Conservation (phyloP, 2,888 invertebrate species). For the Bellardia bayeri region DNA sequence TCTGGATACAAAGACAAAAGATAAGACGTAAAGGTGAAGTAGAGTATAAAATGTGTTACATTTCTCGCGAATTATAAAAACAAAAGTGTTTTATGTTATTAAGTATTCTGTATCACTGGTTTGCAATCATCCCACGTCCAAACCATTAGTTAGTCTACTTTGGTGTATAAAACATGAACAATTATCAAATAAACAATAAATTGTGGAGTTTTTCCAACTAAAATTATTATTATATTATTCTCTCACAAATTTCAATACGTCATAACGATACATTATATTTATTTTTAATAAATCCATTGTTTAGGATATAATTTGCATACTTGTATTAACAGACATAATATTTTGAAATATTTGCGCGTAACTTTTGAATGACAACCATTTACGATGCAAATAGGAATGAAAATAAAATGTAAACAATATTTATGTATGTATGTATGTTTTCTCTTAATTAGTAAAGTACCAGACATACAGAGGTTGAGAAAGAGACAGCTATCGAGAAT, state of each 20-base stretch:
- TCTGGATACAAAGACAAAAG: too few relatives aligned
- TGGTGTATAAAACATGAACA: too few relatives aligned
- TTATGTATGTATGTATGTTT: constrained; percentile 9
- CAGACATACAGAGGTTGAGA: constrained; percentile 20
- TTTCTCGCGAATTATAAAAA: too few relatives aligned
- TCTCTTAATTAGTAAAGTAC: constrained; percentile 35
- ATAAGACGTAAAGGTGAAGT: too few relatives aligned
- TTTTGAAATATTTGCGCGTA: constrained; percentile 72
- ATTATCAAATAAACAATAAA: too few relatives aligned
- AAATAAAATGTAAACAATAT: constrained; percentile 29
- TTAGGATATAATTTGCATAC: constrained; percentile 29
- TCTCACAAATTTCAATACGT: constrained; percentile 4
- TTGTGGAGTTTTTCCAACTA: too few relatives aligned
- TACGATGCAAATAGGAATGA: constrained; percentile 37
- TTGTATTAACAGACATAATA: constrained; percentile 11
- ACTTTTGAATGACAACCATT: constrained; percentile 47
- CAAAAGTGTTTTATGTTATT: too few relatives aligned
- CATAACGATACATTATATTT: constrained; percentile 6
- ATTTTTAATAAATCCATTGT: constrained; percentile 7
- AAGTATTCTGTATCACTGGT: too few relatives aligned
- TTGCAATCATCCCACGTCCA: too few relatives aligned
- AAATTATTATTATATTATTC: neutral
- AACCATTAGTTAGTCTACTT: too few relatives aligned
- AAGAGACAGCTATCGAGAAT: constrained; percentile 12
- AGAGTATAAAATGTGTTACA: too few relatives aligned